Conservation (phyloP, 2,888 invertebrate species). For the Allacma fusca region DNA sequence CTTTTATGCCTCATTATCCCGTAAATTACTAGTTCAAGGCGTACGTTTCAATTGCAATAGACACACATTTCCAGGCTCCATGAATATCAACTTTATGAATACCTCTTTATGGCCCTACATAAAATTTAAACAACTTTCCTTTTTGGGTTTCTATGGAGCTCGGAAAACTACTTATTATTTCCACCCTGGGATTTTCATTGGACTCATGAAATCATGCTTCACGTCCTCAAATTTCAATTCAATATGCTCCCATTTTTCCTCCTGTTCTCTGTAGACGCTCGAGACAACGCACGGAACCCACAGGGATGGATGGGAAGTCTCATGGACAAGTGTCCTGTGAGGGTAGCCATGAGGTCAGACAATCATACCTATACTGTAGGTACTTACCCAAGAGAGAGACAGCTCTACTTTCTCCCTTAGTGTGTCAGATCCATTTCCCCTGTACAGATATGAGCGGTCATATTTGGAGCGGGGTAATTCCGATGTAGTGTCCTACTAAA, state of each 20-base stretch:
- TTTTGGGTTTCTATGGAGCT: constrained; percentile 2
- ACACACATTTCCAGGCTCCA: constrained; percentile 27
- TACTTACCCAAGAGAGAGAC: no score
- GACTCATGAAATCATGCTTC: constrained; percentile 29
- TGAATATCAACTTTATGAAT: constrained; percentile 36
- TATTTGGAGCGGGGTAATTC: no score
- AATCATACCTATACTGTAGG: no score
- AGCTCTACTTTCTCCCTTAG: neutral
- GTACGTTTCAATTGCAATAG: constrained; percentile 40
- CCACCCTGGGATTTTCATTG: constrained; percentile 31
- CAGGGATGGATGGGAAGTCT: no score
- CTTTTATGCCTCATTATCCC: constrained; percentile 44
- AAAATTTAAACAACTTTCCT: constrained; percentile 34
- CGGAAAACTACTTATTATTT: constrained; percentile 20
- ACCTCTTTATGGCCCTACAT: constrained; percentile 20
- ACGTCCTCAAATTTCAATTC: constrained; percentile 24
- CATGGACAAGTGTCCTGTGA: no score
- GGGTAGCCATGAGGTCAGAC: no score
- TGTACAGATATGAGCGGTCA: neutral
- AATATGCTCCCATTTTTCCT: constrained; percentile 23
- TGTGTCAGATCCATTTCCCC: neutral
- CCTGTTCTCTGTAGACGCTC: no score
- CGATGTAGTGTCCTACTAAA: no score
- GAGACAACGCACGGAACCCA: no score
- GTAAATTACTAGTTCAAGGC: constrained; percentile 42